These are phyloP conservation scores for Rotaria magnacalcarata DNA, from an alignment of 2,888 invertebrate species.

Conservation along the genomic window DNA sequence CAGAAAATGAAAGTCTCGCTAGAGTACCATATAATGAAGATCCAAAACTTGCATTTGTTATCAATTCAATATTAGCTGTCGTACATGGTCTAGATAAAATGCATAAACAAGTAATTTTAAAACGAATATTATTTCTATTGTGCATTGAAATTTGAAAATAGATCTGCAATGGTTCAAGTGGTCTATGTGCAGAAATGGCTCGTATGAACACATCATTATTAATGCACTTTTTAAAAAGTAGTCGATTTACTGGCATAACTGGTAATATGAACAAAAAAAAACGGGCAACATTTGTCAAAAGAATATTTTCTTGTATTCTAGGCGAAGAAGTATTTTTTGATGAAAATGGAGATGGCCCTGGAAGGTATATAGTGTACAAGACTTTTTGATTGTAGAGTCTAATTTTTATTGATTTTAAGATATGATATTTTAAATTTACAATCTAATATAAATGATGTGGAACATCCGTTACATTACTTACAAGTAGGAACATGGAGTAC, in stretches of 20 bases:
- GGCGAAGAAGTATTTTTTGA: slow-evolving; percentile 69
- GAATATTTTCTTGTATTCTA: background rate
- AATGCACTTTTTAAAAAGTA: slow-evolving; percentile 69
- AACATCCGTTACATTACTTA: slow-evolving; percentile 62
- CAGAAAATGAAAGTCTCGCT: slow-evolving; percentile 11
- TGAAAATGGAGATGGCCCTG: slow-evolving; percentile 72
- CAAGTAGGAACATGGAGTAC: slow-evolving; percentile 70
- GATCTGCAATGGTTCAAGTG: slow-evolving; percentile 47
- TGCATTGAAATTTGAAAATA: too few species aligned
- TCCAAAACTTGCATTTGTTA: slow-evolving; percentile 74
- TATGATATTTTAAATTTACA: slow-evolving; percentile 76
- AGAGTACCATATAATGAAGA: slow-evolving; percentile 59
- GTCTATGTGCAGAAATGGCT: slow-evolving; percentile 67
- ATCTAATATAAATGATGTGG: slow-evolving; percentile 56
- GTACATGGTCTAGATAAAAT: slow-evolving; percentile 71
- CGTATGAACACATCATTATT: slow-evolving; percentile 70
- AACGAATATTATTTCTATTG: too few species aligned
- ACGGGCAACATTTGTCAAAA: too few species aligned
- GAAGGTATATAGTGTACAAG: slow-evolving; percentile 63
- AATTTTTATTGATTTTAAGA: slow-evolving; percentile 57
- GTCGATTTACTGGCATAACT: slow-evolving; percentile 66
- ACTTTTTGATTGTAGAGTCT: background rate
- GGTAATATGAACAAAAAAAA: slow-evolving; percentile 49
- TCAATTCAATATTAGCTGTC: slow-evolving; percentile 72
- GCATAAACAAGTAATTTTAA: slow-evolving; percentile 62